Evolutionary conservation across 2,797 vertebrate species (phyloP).

Genomic region (Muscicapa striata): DNA sequence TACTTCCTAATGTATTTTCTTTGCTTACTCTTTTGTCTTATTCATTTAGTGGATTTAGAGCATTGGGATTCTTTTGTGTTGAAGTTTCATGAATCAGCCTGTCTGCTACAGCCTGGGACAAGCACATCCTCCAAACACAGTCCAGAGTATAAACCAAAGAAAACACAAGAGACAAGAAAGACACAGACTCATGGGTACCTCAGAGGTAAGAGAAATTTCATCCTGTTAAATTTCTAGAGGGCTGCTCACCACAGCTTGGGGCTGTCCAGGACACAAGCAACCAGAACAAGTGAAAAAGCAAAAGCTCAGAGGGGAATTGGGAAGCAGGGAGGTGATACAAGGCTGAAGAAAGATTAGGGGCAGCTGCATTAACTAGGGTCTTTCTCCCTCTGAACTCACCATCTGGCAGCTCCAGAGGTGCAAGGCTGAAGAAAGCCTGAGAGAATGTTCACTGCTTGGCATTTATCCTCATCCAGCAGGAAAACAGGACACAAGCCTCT

Average conservation of each 20-base stretch:
- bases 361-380: not conserved
- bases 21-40: slow-evolving; percentile 42
- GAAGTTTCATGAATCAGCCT: slow-evolving; percentile 49
- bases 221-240: not conserved
- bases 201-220: not conserved
- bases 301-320: not conserved
- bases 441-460: not conserved
- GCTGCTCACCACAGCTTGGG: not conserved
- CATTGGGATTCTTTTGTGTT: slow-evolving; percentile 22
- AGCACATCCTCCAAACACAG: not conserved
- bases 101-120: not conserved
- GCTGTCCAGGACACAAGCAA: not conserved
- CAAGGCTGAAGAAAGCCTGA: rapidly evolving
- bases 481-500: not conserved
- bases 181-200: not conserved
- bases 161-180: not conserved
- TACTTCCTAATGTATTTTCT: slow-evolving; percentile 22
- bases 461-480: not conserved
- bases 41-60: slow-evolving; percentile 50
- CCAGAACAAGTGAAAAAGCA: not conserved
- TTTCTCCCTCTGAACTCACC: not conserved
- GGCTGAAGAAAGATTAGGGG: not conserved
- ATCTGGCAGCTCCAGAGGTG: not conserved
- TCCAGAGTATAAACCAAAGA: not conserved
- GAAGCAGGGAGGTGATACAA: not conserved